Base-by-base conservation (phyloP, 2,888 invertebrate genomes). In the Hypomecis atomaria region DNA sequence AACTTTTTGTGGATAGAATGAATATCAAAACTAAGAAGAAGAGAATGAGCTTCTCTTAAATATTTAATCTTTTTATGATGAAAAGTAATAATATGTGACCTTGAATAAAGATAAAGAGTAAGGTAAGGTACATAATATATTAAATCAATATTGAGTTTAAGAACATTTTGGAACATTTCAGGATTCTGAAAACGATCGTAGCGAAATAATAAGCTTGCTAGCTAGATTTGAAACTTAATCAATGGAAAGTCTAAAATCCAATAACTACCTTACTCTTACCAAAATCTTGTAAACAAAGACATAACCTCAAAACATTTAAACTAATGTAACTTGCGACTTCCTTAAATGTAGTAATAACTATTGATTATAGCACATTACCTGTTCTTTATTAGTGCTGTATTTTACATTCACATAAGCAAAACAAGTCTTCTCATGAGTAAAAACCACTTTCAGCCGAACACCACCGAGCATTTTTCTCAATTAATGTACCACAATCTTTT, bases 321-420 rank as follows among this genome's bases (percentile, higher is more conserved):
- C 9, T 0, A 9, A 23, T 49, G 10, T 23, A 11, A 37, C 4
- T 38, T 13, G 52, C 23, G 6, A 23, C 4, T 13, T 37, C 38
- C 4, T 13, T 40, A 6, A 4, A 23, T 10, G 38, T 9, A 38
- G 38, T 10, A 11, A 5, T 45, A 40, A 23, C 37, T 11, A 6
- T n/a, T 42, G n/a, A 40, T 33, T 13, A 13, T 6, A 40, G 7
- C 0, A 13, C 23, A 36, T 78, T 79, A 89, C 91, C 84, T 90
- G 88, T 73, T 88, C 88, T 76, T 85, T 88, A 65, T 86, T 89
- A 53, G 87, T 82, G 66, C 86, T 87, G 82, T 91, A 90, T 82
- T 90, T 90, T 77, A 88, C 79, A 85, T 83, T 92, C 74, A 92
- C 83, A 74, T 90, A 91, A 0, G 87, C 90, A 73, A 92, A 92